Conservation (phyloP, 1,140 invertebrate genomes). For the Saccostrea glomerata region DNA sequence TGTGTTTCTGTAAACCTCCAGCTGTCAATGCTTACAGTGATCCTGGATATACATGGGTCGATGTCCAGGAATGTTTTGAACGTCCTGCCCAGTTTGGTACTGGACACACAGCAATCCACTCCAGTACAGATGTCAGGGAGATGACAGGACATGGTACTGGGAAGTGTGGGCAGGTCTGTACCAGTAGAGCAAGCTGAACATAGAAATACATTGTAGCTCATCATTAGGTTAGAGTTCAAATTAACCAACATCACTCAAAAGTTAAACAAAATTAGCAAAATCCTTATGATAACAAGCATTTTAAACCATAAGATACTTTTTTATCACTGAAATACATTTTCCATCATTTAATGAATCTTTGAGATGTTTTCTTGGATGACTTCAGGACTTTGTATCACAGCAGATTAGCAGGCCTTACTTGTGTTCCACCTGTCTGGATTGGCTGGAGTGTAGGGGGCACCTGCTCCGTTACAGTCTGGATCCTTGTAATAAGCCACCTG, state of each 20-base stretch:
- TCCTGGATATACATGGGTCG: constrained; percentile 25
- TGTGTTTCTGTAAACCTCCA: constrained; percentile 22
- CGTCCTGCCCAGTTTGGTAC: constrained; percentile 14
- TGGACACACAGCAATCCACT: constrained; percentile 54
- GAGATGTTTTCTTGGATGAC: neutral
- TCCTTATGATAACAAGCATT: no score
- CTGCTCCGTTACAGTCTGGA: neutral
- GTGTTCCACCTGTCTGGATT: constrained; percentile 33
- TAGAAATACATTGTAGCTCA: neutral
- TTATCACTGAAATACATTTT: no score
- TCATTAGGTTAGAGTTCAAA: neutral
- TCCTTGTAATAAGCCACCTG: constrained; percentile 20
- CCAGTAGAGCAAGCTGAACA: neutral
- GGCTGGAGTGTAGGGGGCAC: constrained; percentile 17
- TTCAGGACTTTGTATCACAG: neutral
- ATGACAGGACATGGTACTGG: constrained; percentile 40
- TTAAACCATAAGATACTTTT: no score
- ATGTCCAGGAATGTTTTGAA: constrained; percentile 26
- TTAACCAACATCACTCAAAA: no score
- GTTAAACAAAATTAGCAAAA: no score
- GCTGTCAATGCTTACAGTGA: constrained; percentile 42
- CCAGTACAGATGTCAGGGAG: constrained; percentile 50
- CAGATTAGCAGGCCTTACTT: neutral
- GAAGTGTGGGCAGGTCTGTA: neutral
- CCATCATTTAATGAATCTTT: neutral